Percentiles rank a stretch among this genome's conserved stretches.
These are phyloP conservation scores for Gorsachius magnificus DNA, from an alignment of 2,797 vertebrate genomes.

Conservation along the genomic window DNA sequence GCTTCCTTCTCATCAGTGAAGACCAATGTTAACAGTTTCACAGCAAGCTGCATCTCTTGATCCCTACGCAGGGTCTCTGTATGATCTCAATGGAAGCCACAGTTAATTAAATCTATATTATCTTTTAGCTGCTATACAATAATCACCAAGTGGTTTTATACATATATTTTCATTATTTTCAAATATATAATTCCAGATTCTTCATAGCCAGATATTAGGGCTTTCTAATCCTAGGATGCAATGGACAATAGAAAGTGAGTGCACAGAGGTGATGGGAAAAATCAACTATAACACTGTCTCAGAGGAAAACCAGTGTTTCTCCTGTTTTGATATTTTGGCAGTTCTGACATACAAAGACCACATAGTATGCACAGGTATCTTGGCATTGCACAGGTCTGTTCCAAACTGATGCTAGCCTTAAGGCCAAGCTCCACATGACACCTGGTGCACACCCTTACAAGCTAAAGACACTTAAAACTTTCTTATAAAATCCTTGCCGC, in stretches of 20 bases:
- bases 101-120: background rate
- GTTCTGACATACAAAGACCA: background rate
- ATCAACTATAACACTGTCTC: background rate
- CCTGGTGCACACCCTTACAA: background rate
- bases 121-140: background rate
- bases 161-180: background rate
- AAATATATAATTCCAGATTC: background rate
- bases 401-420: background rate
- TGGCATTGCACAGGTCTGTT: background rate
- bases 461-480: background rate
- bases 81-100: background rate
- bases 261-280: background rate
- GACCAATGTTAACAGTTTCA: background rate
- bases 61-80: background rate
- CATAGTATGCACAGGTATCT: background rate
- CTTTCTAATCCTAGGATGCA: background rate
- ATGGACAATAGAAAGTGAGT: background rate
- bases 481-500: background rate
- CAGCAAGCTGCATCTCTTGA: background rate
- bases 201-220: background rate
- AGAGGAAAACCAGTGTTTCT: background rate
- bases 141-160: background rate
- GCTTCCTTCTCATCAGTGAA: background rate
- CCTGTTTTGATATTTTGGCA: background rate
- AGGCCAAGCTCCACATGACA: background rate